Evolutionary conservation across 1,140 invertebrate genomes (phyloP).

Genomic region (Leucophenga varia): DNA sequence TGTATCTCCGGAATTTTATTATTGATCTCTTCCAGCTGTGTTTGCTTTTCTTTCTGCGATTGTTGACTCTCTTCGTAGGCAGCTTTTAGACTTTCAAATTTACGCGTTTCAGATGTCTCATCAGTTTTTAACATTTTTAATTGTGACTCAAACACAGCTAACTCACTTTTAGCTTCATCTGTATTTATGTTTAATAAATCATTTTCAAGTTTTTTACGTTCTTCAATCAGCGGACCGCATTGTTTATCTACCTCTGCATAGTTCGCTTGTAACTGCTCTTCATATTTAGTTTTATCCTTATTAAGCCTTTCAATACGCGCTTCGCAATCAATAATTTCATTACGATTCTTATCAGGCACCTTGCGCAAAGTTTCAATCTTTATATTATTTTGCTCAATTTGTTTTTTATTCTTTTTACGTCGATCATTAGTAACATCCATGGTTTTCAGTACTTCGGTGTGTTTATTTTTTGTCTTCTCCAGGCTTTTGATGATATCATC

Average conservation of each 20-base stretch:
- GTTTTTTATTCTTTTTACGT: slow-evolving; percentile 68
- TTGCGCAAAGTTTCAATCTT: slow-evolving; percentile 66
- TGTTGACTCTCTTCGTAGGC: slow-evolving; percentile 55
- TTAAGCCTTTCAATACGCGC: slow-evolving; percentile 60
- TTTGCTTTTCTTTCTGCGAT: slow-evolving; percentile 59
- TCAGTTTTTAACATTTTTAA: slow-evolving; percentile 78
- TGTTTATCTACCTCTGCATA: slow-evolving; percentile 61
- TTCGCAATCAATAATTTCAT: slow-evolving; percentile 72
- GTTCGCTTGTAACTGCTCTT: slow-evolving; percentile 63
- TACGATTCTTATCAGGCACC: slow-evolving; percentile 70
- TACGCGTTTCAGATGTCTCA: slow-evolving; percentile 74
- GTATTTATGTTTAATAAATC: slow-evolving; percentile 69
- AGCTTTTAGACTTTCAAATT: slow-evolving; percentile 66
- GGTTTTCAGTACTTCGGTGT: slow-evolving; percentile 65
- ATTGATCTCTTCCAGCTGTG: slow-evolving; percentile 66
- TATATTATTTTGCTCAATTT: slow-evolving; percentile 63
- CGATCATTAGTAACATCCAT: slow-evolving; percentile 64
- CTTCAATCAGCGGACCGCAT: slow-evolving; percentile 66
- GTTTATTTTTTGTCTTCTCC: slow-evolving; percentile 61
- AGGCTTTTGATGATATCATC: slow-evolving; percentile 61
- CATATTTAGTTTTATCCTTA: slow-evolving; percentile 60
- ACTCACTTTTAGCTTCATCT: slow-evolving; percentile 73
- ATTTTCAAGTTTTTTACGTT: slow-evolving; percentile 67
- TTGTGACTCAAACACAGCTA: slow-evolving; percentile 77
- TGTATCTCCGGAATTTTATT: slow-evolving; percentile 61